Evolutionary conservation across 1,140 invertebrate species (phyloP).

Genomic region (Nasonia longicornis): DNA sequence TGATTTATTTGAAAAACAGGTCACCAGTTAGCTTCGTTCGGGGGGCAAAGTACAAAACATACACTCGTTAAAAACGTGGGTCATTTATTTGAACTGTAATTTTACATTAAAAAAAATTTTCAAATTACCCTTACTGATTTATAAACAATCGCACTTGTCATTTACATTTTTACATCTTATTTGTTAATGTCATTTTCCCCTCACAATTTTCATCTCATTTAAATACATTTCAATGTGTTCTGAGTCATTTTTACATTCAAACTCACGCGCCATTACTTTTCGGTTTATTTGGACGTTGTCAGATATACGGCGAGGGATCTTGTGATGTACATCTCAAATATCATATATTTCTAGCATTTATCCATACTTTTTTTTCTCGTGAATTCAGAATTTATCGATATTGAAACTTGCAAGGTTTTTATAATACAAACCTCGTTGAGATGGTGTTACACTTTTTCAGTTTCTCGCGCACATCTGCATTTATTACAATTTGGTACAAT

Average conservation of each 20-base stretch:
- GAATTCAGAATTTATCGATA: conserved; percentile 15
- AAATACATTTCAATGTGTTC: conserved; percentile 34
- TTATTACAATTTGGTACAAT: not conserved
- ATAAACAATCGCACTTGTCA: conserved; percentile 38
- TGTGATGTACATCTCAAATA: conserved; percentile 27
- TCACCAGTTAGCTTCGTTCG: too few species aligned
- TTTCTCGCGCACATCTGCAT: not conserved
- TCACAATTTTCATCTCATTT: not conserved
- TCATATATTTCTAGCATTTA: conserved; percentile 18
- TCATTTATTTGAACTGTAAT: conserved; percentile 43
- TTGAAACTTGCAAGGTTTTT: not conserved
- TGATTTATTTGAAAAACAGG: too few species aligned
- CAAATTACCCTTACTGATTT: conserved; percentile 39
- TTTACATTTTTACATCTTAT: conserved; percentile 46
- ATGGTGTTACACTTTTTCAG: not conserved
- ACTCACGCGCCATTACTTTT: not conserved
- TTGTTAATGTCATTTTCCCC: not conserved
- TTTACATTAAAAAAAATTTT: conserved; percentile 46
- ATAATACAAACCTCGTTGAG: not conserved
- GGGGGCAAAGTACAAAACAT: not conserved
- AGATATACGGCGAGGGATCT: conserved; percentile 10
- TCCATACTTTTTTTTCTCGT: conserved; percentile 24
- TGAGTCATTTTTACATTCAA: conserved; percentile 20
- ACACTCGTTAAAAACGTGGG: conserved; percentile 31
- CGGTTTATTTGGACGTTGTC: conserved; percentile 23